Evolutionary conservation across 2,888 invertebrate genomes (phyloP).

Genomic region (Diaperis boleti): DNA sequence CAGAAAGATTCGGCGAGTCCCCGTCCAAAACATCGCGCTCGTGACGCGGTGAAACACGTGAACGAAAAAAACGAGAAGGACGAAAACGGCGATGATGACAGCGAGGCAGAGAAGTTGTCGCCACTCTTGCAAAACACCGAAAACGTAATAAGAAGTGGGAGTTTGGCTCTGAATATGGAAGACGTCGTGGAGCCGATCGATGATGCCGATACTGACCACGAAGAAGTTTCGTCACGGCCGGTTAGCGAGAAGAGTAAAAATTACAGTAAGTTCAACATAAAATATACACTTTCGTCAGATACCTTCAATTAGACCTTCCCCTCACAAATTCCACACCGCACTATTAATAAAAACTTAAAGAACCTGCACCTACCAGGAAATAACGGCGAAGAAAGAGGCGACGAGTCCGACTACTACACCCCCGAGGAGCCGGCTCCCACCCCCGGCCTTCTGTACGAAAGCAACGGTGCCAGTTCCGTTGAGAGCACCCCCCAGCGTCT

Average conservation of each 20-base stretch:
- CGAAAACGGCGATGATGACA: conserved; percentile 78
- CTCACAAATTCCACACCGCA: no score
- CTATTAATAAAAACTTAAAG: no score
- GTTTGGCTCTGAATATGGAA: conserved; percentile 66
- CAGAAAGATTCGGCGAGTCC: conserved; percentile 54
- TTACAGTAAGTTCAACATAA: conserved; percentile 49
- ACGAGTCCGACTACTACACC: conserved; percentile 84
- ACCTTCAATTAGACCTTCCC: no score
- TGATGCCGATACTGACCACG: conserved; percentile 70
- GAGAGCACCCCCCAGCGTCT: conserved; percentile 65
- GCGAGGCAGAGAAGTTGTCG: conserved; percentile 85
- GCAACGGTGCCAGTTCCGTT: conserved; percentile 56
- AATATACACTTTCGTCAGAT: no score
- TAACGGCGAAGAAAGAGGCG: conserved; percentile 66
- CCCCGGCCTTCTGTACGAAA: conserved; percentile 72
- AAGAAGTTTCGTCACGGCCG: conserved; percentile 58
- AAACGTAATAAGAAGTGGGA: conserved; percentile 53
- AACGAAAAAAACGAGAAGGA: conserved; percentile 71
- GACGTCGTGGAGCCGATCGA: conserved; percentile 73
- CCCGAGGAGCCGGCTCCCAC: conserved; percentile 81
- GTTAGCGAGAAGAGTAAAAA: conserved; percentile 50
- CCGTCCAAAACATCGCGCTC: conserved; percentile 59
- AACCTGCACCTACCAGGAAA: conserved; percentile 25
- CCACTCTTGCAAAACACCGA: conserved; percentile 73
- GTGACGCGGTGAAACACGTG: conserved; percentile 71